Conservation (phyloP, 2,113 vertebrate genomes). For the Calcarius ornatus region DNA sequence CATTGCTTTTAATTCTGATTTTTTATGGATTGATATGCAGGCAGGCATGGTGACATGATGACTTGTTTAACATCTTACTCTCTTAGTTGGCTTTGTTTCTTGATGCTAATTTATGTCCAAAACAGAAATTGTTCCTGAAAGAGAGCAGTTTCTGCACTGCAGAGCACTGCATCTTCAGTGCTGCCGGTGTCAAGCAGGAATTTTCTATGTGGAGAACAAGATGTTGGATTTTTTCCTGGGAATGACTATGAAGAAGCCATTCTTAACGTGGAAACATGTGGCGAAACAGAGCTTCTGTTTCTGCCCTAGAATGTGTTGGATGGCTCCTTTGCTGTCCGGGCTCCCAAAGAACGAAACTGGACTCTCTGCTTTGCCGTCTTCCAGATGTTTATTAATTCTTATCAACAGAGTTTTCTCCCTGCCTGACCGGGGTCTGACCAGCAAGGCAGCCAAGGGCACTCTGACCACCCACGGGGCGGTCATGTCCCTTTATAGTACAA, state of each 20-base stretch:
- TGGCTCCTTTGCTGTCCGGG: too few relatives aligned
- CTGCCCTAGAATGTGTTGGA: too few relatives aligned
- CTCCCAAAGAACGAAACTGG: too few relatives aligned
- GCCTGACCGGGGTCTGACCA: too few relatives aligned
- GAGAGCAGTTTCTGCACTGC: neutral
- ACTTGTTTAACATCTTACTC: neutral
- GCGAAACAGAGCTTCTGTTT: too few relatives aligned
- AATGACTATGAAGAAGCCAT: neutral
- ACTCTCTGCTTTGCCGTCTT: too few relatives aligned
- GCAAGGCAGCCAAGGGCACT: too few relatives aligned
- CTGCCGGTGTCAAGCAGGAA: neutral
- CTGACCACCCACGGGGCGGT: too few relatives aligned
- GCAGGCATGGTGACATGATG: neutral
- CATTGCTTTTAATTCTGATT: neutral
- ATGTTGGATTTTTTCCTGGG: neutral
- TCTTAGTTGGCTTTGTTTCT: neutral
- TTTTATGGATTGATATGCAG: neutral
- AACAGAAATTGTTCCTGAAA: neutral
- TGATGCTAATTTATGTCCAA: neutral
- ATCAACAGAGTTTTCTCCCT: too few relatives aligned
- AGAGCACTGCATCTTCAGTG: neutral
- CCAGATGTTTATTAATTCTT: too few relatives aligned
- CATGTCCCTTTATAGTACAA: too few relatives aligned
- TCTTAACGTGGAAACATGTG: neutral
- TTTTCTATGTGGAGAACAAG: neutral